Evolutionary conservation across 2,113 vertebrate genomes (phyloP).

Genomic region (Physeter macrocephalus): DNA sequence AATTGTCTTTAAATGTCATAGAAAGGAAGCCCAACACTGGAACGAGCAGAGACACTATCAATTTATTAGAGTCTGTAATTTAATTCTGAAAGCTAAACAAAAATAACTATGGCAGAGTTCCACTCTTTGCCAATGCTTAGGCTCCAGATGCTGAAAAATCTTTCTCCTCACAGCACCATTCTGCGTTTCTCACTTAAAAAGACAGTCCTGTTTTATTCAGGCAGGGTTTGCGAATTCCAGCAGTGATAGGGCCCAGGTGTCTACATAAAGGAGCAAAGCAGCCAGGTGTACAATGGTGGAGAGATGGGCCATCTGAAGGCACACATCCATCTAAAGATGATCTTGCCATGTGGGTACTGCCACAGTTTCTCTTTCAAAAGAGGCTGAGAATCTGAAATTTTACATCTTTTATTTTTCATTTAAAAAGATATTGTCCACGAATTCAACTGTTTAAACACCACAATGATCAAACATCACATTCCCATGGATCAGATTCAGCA

Average conservation of each 20-base stretch:
- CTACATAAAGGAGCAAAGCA: too few relatives aligned
- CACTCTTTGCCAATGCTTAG: not conserved
- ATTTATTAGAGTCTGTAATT: not conserved
- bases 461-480: not conserved
- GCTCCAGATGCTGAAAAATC: not conserved
- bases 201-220: too few relatives aligned
- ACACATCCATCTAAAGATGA: not conserved
- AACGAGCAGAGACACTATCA: not conserved
- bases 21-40: not conserved
- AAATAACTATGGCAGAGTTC: not conserved
- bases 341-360: not conserved
- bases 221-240: not conserved
- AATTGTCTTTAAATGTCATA: not conserved
- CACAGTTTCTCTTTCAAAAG: not conserved
- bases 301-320: accelerated
- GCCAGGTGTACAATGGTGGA: accelerated
- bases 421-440: not conserved
- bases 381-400: not conserved
- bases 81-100: not conserved
- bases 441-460: not conserved
- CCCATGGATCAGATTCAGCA: not conserved
- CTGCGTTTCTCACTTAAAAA: not conserved
- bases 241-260: not conserved
- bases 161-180: not conserved
- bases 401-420: not conserved